Evolutionary conservation across 1,140 invertebrate species (phyloP).

Genomic region (Macrotrachela quadricornifera): DNA sequence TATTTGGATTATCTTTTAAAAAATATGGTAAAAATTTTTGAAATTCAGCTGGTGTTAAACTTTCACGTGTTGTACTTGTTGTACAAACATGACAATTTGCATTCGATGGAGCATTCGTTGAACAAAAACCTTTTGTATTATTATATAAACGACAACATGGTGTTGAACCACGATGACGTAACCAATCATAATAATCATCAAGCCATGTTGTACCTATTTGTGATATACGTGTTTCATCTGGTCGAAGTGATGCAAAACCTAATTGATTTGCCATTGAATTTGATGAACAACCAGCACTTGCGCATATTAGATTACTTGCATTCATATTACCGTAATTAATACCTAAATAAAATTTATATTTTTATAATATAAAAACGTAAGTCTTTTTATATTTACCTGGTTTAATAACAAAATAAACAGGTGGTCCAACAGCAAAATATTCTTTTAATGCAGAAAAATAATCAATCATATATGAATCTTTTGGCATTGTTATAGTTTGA

Average conservation of each 20-base stretch:
- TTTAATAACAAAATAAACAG: constrained; percentile 70
- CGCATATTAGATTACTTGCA: constrained; percentile 55
- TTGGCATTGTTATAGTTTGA: constrained; percentile 64
- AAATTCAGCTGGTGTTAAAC: constrained; percentile 37
- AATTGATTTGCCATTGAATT: constrained; percentile 66
- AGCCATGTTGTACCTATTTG: constrained; percentile 61
- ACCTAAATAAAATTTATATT: too few species aligned
- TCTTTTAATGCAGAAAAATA: constrained; percentile 53
- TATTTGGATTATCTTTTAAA: constrained; percentile 53
- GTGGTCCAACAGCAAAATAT: constrained; percentile 58
- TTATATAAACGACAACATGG: constrained; percentile 28
- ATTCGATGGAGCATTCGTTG: constrained; percentile 13
- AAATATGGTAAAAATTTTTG: constrained; percentile 53
- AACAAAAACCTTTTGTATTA: constrained; percentile 22
- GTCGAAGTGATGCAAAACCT: constrained; percentile 44
- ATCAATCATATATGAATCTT: constrained; percentile 60
- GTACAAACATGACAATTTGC: not conserved
- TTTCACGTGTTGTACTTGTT: constrained; percentile 15
- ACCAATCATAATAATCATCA: constrained; percentile 74
- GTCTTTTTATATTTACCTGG: constrained; percentile 37
- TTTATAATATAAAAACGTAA: too few species aligned
- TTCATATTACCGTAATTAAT: constrained; percentile 35
- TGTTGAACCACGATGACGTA: constrained; percentile 15
- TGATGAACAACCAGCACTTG: constrained; percentile 43
- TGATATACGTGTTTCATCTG: constrained; percentile 51